These are phyloP conservation scores for Noctua janthina DNA, from an alignment of 2,888 invertebrate genomes.

Conservation along the genomic window DNA sequence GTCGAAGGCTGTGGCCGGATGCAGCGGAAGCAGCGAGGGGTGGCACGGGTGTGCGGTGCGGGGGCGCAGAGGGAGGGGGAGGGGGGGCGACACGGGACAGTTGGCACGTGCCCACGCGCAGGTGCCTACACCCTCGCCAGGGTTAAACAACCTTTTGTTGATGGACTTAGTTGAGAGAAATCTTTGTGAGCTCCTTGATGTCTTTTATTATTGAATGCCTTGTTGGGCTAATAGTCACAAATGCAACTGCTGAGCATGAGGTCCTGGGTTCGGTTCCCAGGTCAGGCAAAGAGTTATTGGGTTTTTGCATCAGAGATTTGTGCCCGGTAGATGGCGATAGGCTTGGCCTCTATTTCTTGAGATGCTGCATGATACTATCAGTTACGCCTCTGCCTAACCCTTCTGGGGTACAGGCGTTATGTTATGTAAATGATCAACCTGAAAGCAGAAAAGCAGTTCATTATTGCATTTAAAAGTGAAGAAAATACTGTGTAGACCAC, in stretches of 20 bases:
- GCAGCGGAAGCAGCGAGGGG: constrained; percentile 74
- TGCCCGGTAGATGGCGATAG: no score
- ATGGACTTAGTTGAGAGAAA: constrained; percentile 16
- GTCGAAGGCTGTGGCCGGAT: constrained; percentile 75
- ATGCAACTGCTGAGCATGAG: neutral
- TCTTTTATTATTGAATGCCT: neutral
- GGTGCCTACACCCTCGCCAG: constrained; percentile 79
- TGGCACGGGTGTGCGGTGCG: constrained; percentile 59
- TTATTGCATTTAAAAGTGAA: neutral
- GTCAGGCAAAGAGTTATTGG: neutral
- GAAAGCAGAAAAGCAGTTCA: neutral
- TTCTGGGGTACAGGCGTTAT: no score
- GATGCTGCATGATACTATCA: no score
- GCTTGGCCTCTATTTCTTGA: no score
- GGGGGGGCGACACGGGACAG: constrained; percentile 78
- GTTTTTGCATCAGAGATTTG: neutral
- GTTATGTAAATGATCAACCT: neutral
- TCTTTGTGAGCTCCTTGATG: constrained; percentile 7
- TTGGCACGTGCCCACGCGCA: constrained; percentile 88
- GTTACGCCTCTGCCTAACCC: no score
- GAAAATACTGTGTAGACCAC: neutral
- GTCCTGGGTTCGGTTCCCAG: neutral
- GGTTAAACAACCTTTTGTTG: constrained; percentile 63
- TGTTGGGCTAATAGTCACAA: no score
- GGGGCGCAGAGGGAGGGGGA: constrained; percentile 25